Percentiles rank a stretch among this genome's conserved stretches.
These are phyloP conservation scores for Limnodromus scolopaceus DNA, from an alignment of 2,797 vertebrate genomes.

Conservation along the genomic window DNA sequence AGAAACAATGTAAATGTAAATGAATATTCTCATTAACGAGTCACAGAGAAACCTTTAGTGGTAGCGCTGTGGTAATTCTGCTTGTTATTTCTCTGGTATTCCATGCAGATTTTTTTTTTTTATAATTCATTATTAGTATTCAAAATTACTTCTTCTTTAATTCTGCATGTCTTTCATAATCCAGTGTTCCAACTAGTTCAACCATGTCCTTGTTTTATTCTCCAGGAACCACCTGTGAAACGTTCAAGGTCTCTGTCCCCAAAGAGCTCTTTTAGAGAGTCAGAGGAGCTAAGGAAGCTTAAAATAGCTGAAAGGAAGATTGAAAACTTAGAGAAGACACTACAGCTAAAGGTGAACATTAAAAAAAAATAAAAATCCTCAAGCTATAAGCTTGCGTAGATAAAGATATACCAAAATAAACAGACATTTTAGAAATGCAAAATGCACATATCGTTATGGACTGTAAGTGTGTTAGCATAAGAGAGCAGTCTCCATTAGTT, in stretches of 20 bases:
- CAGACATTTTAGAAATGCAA: slow-evolving; percentile 43
- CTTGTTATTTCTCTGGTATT: slow-evolving; percentile 89
- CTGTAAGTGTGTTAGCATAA: slow-evolving; percentile 4
- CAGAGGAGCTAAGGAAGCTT: slow-evolving; percentile 76
- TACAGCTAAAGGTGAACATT: slow-evolving; percentile 88
- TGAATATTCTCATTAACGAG: slow-evolving; percentile 99
- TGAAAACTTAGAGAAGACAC: slow-evolving; percentile 87
- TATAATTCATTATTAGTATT: slow-evolving; percentile 95
- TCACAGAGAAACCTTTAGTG: slow-evolving; percentile 94
- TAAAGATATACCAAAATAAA: slow-evolving; percentile 61
- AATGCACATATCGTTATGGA: not conserved
- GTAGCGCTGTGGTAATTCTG: slow-evolving; percentile 87
- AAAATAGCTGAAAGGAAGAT: slow-evolving; percentile 83
- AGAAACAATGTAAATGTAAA: slow-evolving; percentile 99
- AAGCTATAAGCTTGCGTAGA: slow-evolving; percentile 45
- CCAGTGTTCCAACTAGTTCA: slow-evolving; percentile 84
- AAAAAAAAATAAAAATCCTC: slow-evolving; percentile 19
- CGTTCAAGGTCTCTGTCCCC: slow-evolving; percentile 94
- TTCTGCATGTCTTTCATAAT: slow-evolving; percentile 87
- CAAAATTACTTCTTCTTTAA: slow-evolving; percentile 92
- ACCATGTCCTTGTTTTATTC: slow-evolving; percentile 87
- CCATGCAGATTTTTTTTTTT: slow-evolving; percentile 85
- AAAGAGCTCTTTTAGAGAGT: slow-evolving; percentile 79
- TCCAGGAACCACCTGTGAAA: slow-evolving; percentile 91
- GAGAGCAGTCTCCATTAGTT: not conserved